Base-by-base conservation (phyloP, 2,797 vertebrate genomes). In the Acrocephalus scirpaceus region DNA sequence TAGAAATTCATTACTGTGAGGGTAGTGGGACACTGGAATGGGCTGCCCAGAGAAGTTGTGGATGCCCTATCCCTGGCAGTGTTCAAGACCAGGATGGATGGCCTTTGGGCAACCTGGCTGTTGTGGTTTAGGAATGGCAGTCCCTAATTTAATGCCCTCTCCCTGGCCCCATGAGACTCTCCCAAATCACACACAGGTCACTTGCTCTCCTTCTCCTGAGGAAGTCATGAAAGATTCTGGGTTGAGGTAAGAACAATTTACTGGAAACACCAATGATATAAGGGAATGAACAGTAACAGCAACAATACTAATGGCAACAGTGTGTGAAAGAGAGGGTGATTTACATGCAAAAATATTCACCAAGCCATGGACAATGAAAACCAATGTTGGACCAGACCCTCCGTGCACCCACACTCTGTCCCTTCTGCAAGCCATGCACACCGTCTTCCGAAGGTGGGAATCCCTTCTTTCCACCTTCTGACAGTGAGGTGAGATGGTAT, bases 341-440 rank as follows among this genome's bases (percentile, higher is more conserved):
- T 53, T 22, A 40, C 10, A 7, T 14, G 9, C n/a, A 77, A 10
- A 71, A 65, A 20, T 34, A 13, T 30, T 65, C 51, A 58, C 25
- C 30, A 27, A 45, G 21, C 21, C 21, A 13, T 21, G 25, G 45
- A 38, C 23, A 38, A 19, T 45, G 50, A 38, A 89, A 45, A 51
- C 15, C 5, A 40, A 0, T 32, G 21, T 18, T 53, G n/a, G 38
- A 64, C 36, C 36, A 83, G 36, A 51, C 20, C 14, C 16, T 29
- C 5, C 0, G 0, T 0, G 1, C 16, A 45, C n/a, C 47, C 61
- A 34, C 2, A 0, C 16, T 74, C 53, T 67, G 21, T 36, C 29
- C 17, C 15, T 38, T 1, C 10, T 27, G 6, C 51, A 83, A 45
- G 44, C 20, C 22, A 25, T 38, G 8, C 8, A 4, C 29, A 30